Conservation (phyloP, 2,888 invertebrate species). For the Sinodicranocentrus sp. region DNA sequence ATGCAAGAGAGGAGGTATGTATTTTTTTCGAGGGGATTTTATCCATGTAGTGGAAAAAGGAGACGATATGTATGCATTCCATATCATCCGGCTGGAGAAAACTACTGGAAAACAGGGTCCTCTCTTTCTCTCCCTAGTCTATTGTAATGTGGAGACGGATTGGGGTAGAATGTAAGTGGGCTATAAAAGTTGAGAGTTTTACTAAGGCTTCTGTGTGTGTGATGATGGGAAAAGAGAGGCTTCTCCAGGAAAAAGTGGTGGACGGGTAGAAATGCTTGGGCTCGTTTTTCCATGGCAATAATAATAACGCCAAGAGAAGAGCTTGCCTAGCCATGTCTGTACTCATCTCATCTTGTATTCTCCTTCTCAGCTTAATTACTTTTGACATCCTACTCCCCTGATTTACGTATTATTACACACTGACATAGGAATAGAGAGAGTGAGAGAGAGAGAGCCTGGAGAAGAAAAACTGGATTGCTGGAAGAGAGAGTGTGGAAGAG, state of each 20-base stretch:
- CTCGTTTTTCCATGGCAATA: constrained; percentile 18
- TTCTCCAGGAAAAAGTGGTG: background rate
- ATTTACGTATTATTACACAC: constrained; percentile 68
- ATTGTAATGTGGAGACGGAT: constrained; percentile 23
- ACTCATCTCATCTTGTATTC: constrained; percentile 74
- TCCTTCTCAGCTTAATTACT: constrained; percentile 76
- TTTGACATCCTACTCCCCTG: constrained; percentile 74
- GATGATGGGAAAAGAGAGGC: constrained; percentile 3
- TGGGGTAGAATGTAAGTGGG: constrained; percentile 21
- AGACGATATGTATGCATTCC: constrained; percentile 43
- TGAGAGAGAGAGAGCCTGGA: too few relatives aligned
- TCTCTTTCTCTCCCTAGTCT: background rate
- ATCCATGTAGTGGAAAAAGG: too few relatives aligned
- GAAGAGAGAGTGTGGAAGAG: too few relatives aligned
- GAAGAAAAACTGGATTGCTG: too few relatives aligned
- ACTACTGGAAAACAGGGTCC: background rate
- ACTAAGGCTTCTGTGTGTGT: background rate
- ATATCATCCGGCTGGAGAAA: background rate
- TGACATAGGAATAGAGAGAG: background rate
- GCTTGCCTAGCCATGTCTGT: background rate
- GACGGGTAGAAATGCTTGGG: background rate
- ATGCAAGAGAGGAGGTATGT: background rate
- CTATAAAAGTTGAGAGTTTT: constrained; percentile 34
- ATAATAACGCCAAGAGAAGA: constrained; percentile 19
- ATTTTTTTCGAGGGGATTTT: background rate